Percentiles rank a stretch among this genome's conserved stretches.
phyloP scores from a whole-genome alignment of 2,113 vertebrate genomes.

The Phylloscopus trochilus region DNA sequence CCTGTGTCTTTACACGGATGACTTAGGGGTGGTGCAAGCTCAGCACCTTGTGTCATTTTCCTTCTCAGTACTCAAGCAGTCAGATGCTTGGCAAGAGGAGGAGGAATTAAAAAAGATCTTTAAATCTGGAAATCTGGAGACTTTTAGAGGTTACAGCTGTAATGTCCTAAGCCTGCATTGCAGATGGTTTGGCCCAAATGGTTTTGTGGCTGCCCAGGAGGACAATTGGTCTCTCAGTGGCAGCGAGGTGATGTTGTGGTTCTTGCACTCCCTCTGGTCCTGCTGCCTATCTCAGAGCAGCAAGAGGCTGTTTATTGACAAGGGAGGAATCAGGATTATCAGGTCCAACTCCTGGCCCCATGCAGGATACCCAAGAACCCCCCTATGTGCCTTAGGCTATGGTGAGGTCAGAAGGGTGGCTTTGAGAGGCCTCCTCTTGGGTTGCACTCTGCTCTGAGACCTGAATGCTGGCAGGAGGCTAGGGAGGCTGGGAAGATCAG shows the following conservation, averaged over 20 bases:
- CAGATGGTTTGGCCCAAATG: conserved; percentile 20
- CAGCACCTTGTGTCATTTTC: conserved; percentile 44
- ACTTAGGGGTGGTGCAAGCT: conserved; percentile 25
- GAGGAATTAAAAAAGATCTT: conserved; percentile 47
- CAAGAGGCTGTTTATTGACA: accelerated
- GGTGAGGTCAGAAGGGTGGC: neutral
- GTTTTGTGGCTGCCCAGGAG: neutral
- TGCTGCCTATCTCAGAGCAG: neutral
- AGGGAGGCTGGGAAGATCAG: neutral
- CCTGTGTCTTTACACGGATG: neutral
- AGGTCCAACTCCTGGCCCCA: neutral
- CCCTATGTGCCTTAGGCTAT: neutral
- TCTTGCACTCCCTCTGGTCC: neutral
- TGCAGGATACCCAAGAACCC: neutral
- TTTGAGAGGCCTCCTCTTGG: neutral
- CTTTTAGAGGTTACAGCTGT: neutral
- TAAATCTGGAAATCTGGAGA: conserved; percentile 28
- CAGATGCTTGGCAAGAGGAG: conserved; percentile 21
- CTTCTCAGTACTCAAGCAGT: conserved; percentile 15
- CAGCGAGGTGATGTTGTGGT: neutral
- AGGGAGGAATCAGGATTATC: neutral
- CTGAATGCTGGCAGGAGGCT: neutral
- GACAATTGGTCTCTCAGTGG: accelerated
- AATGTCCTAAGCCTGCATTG: conserved; percentile 17
- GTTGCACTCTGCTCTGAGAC: neutral